Evolutionary conservation across 2,888 invertebrate species (phyloP).

Genomic region (Timandra comae): DNA sequence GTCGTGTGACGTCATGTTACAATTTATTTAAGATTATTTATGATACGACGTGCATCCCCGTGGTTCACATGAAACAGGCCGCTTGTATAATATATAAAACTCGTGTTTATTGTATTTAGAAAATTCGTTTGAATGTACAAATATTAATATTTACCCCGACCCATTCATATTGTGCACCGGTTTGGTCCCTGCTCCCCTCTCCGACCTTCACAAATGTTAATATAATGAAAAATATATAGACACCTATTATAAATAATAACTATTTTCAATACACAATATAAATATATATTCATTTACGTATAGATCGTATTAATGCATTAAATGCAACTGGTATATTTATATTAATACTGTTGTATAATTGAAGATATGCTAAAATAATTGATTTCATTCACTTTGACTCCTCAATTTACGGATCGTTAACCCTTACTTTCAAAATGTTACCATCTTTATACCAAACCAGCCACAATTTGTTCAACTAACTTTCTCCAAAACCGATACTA

Average conservation of each 20-base stretch:
- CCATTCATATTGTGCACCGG: conserved; percentile 61
- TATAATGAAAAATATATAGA: conserved; percentile 22
- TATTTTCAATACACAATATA: conserved; percentile 28
- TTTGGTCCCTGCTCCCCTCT: conserved; percentile 59
- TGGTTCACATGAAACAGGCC: conserved; percentile 48
- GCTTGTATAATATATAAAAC: conserved; percentile 15
- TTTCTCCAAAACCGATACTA: too few relatives aligned
- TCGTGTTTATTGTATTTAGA: conserved; percentile 25
- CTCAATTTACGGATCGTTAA: too few relatives aligned
- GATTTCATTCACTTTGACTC: conserved; percentile 30
- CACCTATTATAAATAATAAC: conserved; percentile 27
- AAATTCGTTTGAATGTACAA: conserved; percentile 31
- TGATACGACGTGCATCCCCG: conserved; percentile 32
- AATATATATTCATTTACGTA: conserved; percentile 52
- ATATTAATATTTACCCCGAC: conserved; percentile 45
- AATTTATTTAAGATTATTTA: conserved; percentile 24
- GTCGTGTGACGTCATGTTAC: conserved; percentile 30
- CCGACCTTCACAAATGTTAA: conserved; percentile 12
- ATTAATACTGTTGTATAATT: conserved; percentile 44
- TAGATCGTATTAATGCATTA: conserved; percentile 57
- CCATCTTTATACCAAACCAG: conserved; percentile 26
- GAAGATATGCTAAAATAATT: conserved; percentile 67
- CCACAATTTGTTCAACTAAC: too few relatives aligned
- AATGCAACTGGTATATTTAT: conserved; percentile 40
- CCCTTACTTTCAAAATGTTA: background rate